Evolutionary conservation across 2,888 invertebrate genomes (phyloP).

Genomic region (Hymenopus coronatus): DNA sequence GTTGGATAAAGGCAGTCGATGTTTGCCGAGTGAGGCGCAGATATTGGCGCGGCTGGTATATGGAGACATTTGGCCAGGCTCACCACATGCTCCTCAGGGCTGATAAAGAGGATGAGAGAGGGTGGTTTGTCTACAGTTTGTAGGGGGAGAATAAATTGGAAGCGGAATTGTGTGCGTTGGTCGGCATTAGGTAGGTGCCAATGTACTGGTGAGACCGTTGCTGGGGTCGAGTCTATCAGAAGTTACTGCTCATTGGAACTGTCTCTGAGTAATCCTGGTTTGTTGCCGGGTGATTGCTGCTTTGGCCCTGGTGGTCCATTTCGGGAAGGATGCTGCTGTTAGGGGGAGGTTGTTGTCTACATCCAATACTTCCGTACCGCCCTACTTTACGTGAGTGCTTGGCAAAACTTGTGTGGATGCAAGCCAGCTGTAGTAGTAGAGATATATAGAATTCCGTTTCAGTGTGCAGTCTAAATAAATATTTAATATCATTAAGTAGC

Average conservation of each 20-base stretch:
- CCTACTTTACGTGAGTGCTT: background rate
- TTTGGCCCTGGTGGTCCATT: background rate
- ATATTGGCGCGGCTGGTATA: background rate
- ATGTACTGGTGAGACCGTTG: conserved; percentile 3
- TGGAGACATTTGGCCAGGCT: background rate
- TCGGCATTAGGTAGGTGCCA: background rate
- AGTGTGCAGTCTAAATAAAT: too few species aligned
- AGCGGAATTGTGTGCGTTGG: conserved; percentile 8
- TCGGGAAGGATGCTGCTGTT: background rate
- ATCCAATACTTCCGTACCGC: background rate
- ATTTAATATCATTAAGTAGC: too few species aligned
- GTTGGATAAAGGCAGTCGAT: background rate
- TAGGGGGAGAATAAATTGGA: conserved; percentile 3
- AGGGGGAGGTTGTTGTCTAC: background rate
- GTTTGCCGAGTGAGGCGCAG: background rate
- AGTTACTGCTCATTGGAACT: conserved; percentile 19
- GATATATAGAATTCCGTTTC: too few species aligned
- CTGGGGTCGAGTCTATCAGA: conserved; percentile 11
- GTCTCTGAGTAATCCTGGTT: conserved; percentile 13
- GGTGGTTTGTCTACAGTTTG: background rate
- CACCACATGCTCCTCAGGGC: background rate
- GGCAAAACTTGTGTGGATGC: background rate
- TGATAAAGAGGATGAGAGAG: background rate
- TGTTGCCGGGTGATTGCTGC: conserved; percentile 8
- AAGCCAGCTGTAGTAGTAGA: background rate